Evolutionary conservation across 2,797 vertebrate species (phyloP).

Genomic region (Lemur catta): DNA sequence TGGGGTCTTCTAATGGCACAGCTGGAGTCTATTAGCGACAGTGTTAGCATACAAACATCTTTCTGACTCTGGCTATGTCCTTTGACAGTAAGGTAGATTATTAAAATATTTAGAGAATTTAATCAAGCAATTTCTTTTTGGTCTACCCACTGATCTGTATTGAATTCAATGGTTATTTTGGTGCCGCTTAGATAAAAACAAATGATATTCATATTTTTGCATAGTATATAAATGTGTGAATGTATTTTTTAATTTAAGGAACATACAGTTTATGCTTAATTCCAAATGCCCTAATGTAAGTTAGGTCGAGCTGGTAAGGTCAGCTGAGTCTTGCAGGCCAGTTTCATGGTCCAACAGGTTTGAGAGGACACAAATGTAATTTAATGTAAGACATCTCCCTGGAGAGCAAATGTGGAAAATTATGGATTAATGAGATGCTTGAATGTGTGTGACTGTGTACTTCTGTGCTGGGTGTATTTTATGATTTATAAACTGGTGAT

Average conservation of each 20-base stretch:
- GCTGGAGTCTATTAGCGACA: conserved; percentile 17
- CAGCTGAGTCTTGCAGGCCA: background rate
- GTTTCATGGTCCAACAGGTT: background rate
- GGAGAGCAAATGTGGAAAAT: background rate
- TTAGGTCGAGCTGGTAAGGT: background rate
- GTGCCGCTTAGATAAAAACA: background rate
- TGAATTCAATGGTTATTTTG: background rate
- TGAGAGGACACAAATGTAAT: background rate
- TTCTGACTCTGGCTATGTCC: background rate
- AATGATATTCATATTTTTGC: background rate
- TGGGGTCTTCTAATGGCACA: background rate
- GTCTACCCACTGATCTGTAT: background rate
- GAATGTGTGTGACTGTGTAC: background rate
- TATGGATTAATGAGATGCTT: background rate
- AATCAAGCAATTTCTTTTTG: conserved; percentile 9
- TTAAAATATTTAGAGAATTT: conserved; percentile 40
- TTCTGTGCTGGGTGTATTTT: background rate
- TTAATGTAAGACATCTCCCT: background rate
- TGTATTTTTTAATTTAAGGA: background rate
- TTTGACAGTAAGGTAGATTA: background rate
- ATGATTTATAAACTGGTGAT: background rate
- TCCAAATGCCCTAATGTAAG: background rate
- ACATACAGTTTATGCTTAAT: background rate
- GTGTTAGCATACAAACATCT: background rate
- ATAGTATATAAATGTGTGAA: background rate